Base-by-base conservation (phyloP, 2,888 invertebrate species). In the Palloptera scutellata region DNA sequence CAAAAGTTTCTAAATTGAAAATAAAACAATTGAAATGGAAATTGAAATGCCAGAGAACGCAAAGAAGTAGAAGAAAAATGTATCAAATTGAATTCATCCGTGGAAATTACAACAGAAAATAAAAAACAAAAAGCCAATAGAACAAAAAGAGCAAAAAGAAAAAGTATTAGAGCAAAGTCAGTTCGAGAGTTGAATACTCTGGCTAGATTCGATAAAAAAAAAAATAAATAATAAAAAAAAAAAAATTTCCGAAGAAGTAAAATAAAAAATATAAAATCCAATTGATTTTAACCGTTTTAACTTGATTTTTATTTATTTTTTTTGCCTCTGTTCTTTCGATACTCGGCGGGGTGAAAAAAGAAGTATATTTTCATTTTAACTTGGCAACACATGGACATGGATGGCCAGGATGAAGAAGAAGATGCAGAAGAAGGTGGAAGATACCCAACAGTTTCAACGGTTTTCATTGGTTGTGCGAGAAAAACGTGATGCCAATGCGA, bases 211-310 rank as follows among this genome's bases (percentile, higher is more conserved):
- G 6, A 30, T 30, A 30, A 30, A 55, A 40, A 40, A 20, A 30
- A 30, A n/a, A n/a, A 58, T n/a, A n/a, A 53, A 43, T 12, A 41
- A 1, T 11, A 3, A 48, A 30, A 11, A 6, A 64, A 57, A 58
- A 30, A 15, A 51, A 42, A 43, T 58, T 52, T 59, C 58, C 41
- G 40, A 54, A 59, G 58, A 64, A 58, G 52, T 52, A 52, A 52
- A 52, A 64, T 59, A 52, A 58, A 59, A 59, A 52, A 52, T 59
- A 64, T 59, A 52, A 64, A 79, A 79, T 78, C 73, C 80, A 77
- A 77, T 77, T 78, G 77, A 78, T 78, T 77, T 78, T 73, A 74
- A 76, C 78, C 78, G 76, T 66, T 66, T 66, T 67, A 15, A 51
- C 10, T 15, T 61, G 20, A 17, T 4, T 48, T 42, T 17, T 52